phyloP scores from a whole-genome alignment of 2,888 invertebrate species.

The Ichneumon xanthorius region DNA sequence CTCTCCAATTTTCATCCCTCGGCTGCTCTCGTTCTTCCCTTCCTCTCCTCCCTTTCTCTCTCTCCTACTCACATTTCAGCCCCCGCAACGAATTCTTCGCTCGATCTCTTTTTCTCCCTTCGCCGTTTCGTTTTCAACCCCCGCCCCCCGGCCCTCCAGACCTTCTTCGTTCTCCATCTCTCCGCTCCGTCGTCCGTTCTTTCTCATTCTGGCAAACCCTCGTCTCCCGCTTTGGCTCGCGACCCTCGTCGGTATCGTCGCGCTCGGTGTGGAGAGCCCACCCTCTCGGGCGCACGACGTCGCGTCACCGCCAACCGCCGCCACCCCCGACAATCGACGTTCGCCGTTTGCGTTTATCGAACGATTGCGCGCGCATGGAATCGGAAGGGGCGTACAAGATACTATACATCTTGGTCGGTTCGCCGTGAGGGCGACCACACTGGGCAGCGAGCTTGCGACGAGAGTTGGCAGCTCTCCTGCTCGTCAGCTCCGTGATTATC shows the following conservation, averaged over 20 bases:
- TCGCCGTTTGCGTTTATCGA: conserved; percentile 83
- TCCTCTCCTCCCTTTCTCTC: conserved; percentile 52
- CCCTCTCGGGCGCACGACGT: conserved; percentile 56
- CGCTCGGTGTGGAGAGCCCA: conserved; percentile 9
- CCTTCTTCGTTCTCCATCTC: conserved; percentile 48
- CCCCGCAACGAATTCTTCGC: conserved; percentile 6
- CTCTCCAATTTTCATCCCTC: conserved; percentile 29
- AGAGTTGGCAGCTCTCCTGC: conserved; percentile 71
- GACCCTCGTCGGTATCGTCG: conserved; percentile 49
- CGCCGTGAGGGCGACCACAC: conserved; percentile 74
- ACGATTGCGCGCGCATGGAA: conserved; percentile 84
- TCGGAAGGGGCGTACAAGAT: conserved; percentile 78
- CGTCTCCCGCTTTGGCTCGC: conserved; percentile 48
- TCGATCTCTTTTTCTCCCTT: conserved; percentile 27
- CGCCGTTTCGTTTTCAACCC: conserved; percentile 40
- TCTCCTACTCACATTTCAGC: conserved; percentile 22
- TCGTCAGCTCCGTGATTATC: conserved; percentile 58
- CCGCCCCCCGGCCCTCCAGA: conserved; percentile 66
- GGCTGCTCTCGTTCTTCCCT: not conserved
- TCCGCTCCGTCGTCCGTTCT: conserved; percentile 35
- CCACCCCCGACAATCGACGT: conserved; percentile 79
- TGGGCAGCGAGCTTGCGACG: conserved; percentile 76
- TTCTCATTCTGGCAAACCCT: conserved; percentile 29
- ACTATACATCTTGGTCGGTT: conserved; percentile 67
- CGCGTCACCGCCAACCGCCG: conserved; percentile 47